Percentiles rank a stretch among this genome's conserved stretches.
Evolutionary conservation across 2,888 invertebrate genomes (phyloP).

Genomic region (Leistus spinibarbis): DNA sequence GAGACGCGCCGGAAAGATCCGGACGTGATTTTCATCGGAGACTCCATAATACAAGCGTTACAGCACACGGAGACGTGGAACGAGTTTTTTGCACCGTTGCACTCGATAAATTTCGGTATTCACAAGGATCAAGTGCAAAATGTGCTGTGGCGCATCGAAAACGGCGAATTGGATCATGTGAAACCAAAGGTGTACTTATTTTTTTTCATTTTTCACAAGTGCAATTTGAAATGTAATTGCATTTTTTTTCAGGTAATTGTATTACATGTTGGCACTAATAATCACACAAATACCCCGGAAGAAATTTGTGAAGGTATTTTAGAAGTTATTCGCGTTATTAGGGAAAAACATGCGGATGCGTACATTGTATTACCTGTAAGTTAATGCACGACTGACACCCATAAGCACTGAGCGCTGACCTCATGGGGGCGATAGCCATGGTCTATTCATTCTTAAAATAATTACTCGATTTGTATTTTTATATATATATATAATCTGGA

Average conservation of each 20-base stretch:
- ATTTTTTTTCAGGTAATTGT: constrained; percentile 72
- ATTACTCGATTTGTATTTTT: no score
- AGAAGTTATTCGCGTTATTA: constrained; percentile 75
- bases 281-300: constrained; percentile 78
- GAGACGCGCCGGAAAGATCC: constrained; percentile 90
- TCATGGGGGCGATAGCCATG: constrained; percentile 4
- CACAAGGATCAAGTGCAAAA: constrained; percentile 87
- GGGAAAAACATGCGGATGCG: constrained; percentile 77
- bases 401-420: not conserved
- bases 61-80: constrained; percentile 88
- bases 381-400: no score
- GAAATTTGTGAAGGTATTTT: constrained; percentile 82
- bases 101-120: constrained; percentile 90
- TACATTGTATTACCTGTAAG: constrained; percentile 86
- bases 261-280: constrained; percentile 87
- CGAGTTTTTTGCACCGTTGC: constrained; percentile 88
- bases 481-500: not conserved
- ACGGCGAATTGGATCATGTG: constrained; percentile 88
- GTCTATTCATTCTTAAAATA: no score
- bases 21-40: constrained; percentile 90
- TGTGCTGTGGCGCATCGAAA: constrained; percentile 86
- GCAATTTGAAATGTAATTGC: not conserved
- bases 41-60: constrained; percentile 83
- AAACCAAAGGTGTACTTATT: constrained; percentile 74
- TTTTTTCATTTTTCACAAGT: no score